Evolutionary conservation across 2,888 invertebrate species (phyloP), one percentile per base, ranked within the genome.

Genomic region (Dicyrtoma fusca): DNA sequence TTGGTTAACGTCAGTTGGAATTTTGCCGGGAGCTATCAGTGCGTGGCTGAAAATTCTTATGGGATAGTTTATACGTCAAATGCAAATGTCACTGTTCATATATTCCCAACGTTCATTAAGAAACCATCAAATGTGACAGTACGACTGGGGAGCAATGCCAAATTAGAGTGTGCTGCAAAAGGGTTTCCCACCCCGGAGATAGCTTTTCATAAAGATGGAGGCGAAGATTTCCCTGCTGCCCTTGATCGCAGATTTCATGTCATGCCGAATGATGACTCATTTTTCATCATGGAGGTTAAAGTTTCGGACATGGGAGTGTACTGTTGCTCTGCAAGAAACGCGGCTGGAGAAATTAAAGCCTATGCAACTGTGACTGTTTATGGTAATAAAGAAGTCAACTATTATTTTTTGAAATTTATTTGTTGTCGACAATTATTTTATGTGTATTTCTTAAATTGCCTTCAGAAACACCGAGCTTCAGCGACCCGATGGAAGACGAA

Each of bases 211-310:
- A 72, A 74, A 34, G 80, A 77, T 34, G 94, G 93, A n/a, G 94
- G 92, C 0, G 91, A 92, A 82, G 92, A 95, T 82, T 97, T 97
- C 83, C 96, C 96, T 8, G 97, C 97, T 5, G 97, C 97, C 10
- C 88, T 92, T 79, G 96, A 97, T 83, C 88, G 96, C 21, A 87
- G 97, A 47, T 92, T 97, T 90, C 92, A 93, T 84, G 93, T 96
- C 61, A 92, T 95, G 88, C 92, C 94, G 0, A 89, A 90, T 42
- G 96, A 97, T 82, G 93, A 95, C 83, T 90, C 92, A 1, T 94
- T 96, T 83, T 94, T 95, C 82, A 97, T 97, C 80, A 88, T 94
- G n/a, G 90, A 94, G 84, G 93, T 94, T 23, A 94, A 94, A 83
- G 88, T 90, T 0, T 88, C 89, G 45, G 97, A 97, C 82, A 91